phyloP scores from a whole-genome alignment of 1,140 invertebrate genomes.

The Melitaea cinxia region DNA sequence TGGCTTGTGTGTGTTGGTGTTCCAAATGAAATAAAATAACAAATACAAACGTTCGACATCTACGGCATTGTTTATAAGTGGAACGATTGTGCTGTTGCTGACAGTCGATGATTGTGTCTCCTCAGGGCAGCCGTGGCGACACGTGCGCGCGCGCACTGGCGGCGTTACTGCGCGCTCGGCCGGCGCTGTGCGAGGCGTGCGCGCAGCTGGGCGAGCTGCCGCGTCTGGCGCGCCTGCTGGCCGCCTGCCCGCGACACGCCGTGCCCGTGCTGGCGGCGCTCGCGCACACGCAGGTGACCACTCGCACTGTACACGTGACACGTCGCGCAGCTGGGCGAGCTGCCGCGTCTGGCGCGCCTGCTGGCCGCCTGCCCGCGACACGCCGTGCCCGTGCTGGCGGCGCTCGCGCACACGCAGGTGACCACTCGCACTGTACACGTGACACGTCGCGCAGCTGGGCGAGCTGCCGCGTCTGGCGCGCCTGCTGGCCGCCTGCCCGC shows the following conservation, averaged over 20 bases:
- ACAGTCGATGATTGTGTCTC: too few relatives aligned
- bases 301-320: too few relatives aligned
- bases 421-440: too few relatives aligned
- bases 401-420: slow-evolving; percentile 92
- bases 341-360: slow-evolving; percentile 93
- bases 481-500: slow-evolving; percentile 88
- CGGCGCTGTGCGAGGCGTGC: slow-evolving; percentile 93
- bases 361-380: slow-evolving; percentile 89
- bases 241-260: slow-evolving; percentile 88
- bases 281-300: slow-evolving; percentile 91
- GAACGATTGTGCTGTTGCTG: too few relatives aligned
- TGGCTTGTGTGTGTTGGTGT: too few relatives aligned
- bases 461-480: slow-evolving; percentile 95
- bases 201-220: slow-evolving; percentile 97
- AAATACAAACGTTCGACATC: too few relatives aligned
- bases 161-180: slow-evolving; percentile 91
- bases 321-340: slow-evolving; percentile 96
- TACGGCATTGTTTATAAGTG: too few relatives aligned
- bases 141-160: slow-evolving; percentile 92
- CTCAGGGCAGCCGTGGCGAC: slow-evolving; percentile 90
- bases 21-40: too few relatives aligned
- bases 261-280: slow-evolving; percentile 94
- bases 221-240: slow-evolving; percentile 91
- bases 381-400: slow-evolving; percentile 92
- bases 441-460: slow-evolving; percentile 95